Conservation (phyloP, 2,797 vertebrate species). For the Helostoma temminkii region DNA sequence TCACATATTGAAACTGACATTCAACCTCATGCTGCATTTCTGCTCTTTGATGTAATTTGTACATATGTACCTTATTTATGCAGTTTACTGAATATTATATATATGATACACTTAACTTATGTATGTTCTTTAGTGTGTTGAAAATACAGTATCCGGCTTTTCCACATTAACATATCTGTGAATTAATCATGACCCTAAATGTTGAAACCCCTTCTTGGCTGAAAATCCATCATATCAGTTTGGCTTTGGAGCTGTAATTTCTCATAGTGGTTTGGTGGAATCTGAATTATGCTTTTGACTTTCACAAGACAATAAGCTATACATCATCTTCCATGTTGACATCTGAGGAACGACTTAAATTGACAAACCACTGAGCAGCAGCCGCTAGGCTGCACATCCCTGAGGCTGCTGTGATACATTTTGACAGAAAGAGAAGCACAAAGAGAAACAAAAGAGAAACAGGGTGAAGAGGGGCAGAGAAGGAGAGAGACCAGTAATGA, state of each 20-base stretch:
- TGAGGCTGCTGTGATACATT: constrained; percentile 52
- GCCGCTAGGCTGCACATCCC: constrained; percentile 40
- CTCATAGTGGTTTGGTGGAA: no score
- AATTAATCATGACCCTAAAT: not conserved
- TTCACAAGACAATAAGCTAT: constrained; percentile 14
- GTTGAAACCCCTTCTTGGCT: no score
- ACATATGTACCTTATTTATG: not conserved
- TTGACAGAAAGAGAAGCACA: constrained; percentile 41
- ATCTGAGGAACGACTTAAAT: constrained; percentile 38
- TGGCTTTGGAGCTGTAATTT: no score
- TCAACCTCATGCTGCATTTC: constrained; percentile 7
- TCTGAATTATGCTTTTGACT: not conserved
- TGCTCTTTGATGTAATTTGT: not conserved
- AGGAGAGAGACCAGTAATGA: constrained; percentile 21
- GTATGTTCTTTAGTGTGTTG: not conserved
- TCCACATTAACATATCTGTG: not conserved
- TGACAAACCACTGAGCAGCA: constrained; percentile 49
- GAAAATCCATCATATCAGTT: no score
- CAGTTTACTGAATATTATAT: not conserved
- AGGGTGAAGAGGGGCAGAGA: not conserved
- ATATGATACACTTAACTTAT: no score
- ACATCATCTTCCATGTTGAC: constrained; percentile 16
- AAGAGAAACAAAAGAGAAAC: constrained; percentile 1
- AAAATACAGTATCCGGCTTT: not conserved
- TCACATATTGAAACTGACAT: constrained; percentile 5